These are phyloP conservation scores for Astyanax mexicanus DNA, from an alignment of 2,797 vertebrate species.

Conservation along the genomic window DNA sequence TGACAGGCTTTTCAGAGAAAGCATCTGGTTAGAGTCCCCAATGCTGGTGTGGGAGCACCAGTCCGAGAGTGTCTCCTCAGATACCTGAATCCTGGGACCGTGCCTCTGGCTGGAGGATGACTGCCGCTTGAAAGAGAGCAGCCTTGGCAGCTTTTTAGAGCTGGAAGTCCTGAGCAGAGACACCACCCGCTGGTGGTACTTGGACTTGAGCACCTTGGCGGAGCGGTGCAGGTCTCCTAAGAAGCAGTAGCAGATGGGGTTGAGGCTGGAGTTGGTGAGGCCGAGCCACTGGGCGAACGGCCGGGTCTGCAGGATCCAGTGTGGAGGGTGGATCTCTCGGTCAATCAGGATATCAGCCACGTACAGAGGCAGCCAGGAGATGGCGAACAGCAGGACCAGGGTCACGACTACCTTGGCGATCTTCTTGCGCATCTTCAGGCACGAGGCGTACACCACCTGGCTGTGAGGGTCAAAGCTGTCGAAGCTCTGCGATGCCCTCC, in stretches of 20 bases:
- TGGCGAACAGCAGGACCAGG: constrained; percentile 86
- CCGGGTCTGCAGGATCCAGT: constrained; percentile 87
- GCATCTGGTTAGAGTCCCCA: constrained; percentile 61
- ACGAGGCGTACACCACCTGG: constrained; percentile 80
- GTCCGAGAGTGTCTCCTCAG: constrained; percentile 57
- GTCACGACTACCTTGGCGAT: constrained; percentile 92
- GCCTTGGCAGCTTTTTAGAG: constrained; percentile 64
- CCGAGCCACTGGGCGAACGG: constrained; percentile 93
- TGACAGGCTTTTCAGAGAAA: constrained; percentile 65
- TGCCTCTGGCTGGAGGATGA: constrained; percentile 53
- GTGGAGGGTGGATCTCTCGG: constrained; percentile 77
- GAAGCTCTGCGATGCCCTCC: constrained; percentile 78
- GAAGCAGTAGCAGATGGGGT: constrained; percentile 94
- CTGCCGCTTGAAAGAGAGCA: constrained; percentile 70
- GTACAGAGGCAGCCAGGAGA: constrained; percentile 91
- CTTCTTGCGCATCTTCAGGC: constrained; percentile 88
- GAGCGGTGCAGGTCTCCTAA: constrained; percentile 91
- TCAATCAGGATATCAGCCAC: constrained; percentile 90
- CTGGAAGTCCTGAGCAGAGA: constrained; percentile 70
- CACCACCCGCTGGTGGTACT: constrained; percentile 85
- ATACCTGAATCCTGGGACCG: constrained; percentile 50
- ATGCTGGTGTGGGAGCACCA: constrained; percentile 61
- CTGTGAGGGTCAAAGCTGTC: constrained; percentile 80
- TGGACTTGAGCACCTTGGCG: constrained; percentile 86
- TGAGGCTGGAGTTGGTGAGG: constrained; percentile 93